A percentile compares a stretch with the other conserved stretches of the same genome.
These are phyloP conservation scores for Falco naumanni DNA, from an alignment of 2,797 vertebrate species.

Conservation along the genomic window DNA sequence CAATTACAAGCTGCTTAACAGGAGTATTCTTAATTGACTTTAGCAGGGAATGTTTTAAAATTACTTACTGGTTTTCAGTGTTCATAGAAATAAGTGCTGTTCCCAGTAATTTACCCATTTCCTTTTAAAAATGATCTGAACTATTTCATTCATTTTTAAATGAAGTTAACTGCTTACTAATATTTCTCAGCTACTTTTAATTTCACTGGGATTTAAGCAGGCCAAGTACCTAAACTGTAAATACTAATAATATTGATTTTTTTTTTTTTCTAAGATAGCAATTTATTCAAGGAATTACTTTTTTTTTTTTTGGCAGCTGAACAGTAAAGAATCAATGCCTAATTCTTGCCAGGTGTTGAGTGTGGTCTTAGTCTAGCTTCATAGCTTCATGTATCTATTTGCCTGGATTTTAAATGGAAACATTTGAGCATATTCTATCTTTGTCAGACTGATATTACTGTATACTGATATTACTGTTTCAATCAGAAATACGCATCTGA, in stretches of 20 bases:
- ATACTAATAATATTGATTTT: neutral
- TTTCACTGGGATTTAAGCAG: neutral
- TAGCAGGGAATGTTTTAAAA: neutral
- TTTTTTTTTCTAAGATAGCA: neutral
- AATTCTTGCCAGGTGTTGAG: neutral
- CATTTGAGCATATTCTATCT: neutral
- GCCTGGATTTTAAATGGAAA: neutral
- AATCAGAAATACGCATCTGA: neutral
- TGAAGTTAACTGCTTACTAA: neutral
- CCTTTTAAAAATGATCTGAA: neutral
- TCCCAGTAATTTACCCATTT: neutral
- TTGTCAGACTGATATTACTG: neutral
- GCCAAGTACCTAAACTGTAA: neutral
- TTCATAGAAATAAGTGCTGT: neutral
- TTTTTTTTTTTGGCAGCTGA: neutral
- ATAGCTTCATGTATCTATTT: neutral
- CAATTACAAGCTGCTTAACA: neutral
- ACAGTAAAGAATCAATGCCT: neutral
- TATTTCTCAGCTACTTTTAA: neutral
- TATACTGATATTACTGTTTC: neutral
- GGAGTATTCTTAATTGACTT: slow-evolving; percentile 7
- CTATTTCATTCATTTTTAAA: neutral
- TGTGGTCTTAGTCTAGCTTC: neutral
- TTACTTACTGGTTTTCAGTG: neutral
- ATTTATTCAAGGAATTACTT: neutral